phyloP scores from a whole-genome alignment of 2,888 invertebrate genomes.

The Hydroisotoma schaefferi region DNA sequence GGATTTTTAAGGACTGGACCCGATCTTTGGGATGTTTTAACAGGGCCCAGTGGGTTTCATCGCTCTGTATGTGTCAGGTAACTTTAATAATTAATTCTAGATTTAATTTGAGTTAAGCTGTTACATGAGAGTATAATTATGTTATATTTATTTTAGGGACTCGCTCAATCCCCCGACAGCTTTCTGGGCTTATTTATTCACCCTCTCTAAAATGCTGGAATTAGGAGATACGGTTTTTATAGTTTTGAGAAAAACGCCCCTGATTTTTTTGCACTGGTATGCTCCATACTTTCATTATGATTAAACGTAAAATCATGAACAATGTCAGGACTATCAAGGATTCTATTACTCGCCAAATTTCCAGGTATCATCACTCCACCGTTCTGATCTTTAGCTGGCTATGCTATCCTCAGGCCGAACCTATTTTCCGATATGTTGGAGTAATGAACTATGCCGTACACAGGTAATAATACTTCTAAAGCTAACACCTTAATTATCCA shows the following conservation, averaged over 20 bases:
- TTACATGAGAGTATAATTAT: neutral
- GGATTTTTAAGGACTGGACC: constrained; percentile 38
- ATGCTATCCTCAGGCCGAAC: constrained; percentile 39
- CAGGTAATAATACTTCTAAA: constrained; percentile 13
- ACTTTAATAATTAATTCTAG: constrained; percentile 3
- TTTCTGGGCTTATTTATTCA: constrained; percentile 37
- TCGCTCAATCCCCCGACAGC: constrained; percentile 42
- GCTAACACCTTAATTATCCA: too few relatives aligned
- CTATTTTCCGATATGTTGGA: constrained; percentile 41
- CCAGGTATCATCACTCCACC: constrained; percentile 47
- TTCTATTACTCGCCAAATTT: too few relatives aligned
- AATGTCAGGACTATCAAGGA: neutral
- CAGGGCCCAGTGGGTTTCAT: constrained; percentile 30
- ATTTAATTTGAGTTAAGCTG: neutral
- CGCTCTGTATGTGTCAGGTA: constrained; percentile 39
- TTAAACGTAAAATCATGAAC: neutral
- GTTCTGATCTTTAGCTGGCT: constrained; percentile 36
- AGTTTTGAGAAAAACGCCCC: constrained; percentile 40
- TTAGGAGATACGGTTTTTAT: constrained; percentile 44
- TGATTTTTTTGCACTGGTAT: constrained; percentile 46
- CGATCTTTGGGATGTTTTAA: constrained; percentile 32
- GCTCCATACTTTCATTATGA: neutral
- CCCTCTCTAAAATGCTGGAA: constrained; percentile 35
- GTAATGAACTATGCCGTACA: constrained; percentile 47
- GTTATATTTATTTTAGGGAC: constrained; percentile 20